Base-by-base conservation (phyloP, 2,113 vertebrate species). In the Tragelaphus scriptus region DNA sequence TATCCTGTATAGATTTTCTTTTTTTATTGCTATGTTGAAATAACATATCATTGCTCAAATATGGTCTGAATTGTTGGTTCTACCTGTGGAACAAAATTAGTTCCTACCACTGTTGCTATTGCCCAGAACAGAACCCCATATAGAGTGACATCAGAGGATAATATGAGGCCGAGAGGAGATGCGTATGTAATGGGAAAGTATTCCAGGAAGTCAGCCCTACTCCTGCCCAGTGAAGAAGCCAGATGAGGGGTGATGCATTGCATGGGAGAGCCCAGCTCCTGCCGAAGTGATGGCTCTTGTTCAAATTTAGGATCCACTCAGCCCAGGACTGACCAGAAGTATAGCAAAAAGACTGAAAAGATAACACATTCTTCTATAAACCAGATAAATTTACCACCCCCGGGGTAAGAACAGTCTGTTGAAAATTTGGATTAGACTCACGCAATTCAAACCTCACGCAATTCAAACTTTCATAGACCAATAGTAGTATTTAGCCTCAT, bases 391-490 rank as follows among this genome's bases (percentile, higher is more conserved):
- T 71, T 28, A 25, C 28, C 44, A 11, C 47, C 30, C 21, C 93
- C 58, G 25, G 68, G 49, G 40, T 30, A 91, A 58, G n/a, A 92
- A 91, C 5, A 53, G 16, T 21, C 16, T 90, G 36, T 10, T 65
- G 11, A 90, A 97, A 93, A 97, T 61, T 2, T 86, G 10, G 49
- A 53, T 77, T 21, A 23, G 11, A 84, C 16, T 95, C 14, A 94
- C 40, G 23, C 7, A 91, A 32, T 47, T 87, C 68, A 85, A 44
- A 30, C 15, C 16, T 94, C 14, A 94, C 40, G 23, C 7, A 91
- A 32, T 36, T 87, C 68, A 85, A 44, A 30, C 15, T 68, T 93
- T 84, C 47, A 28, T 3, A 63, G 49, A 93, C 19, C 26, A 49
- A 61, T 32, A 84, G 30, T 23, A 82, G 25, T 49, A 28, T 47